phyloP scores from a whole-genome alignment of 2,888 invertebrate genomes.

The Octonoba sinensis region DNA sequence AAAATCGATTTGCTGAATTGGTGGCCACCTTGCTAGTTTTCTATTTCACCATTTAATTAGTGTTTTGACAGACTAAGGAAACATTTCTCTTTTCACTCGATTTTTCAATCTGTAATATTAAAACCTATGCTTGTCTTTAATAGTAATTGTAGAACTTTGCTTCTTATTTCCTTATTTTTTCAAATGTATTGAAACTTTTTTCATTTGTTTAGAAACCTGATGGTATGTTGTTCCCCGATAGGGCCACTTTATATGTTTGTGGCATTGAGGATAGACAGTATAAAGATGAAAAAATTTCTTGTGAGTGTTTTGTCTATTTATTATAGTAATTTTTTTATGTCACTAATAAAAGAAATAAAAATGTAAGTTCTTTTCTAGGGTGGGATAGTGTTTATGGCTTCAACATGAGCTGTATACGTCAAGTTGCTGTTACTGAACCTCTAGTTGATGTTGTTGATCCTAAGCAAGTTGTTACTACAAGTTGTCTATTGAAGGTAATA shows the following conservation, averaged over 20 bases:
- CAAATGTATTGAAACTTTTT: background rate
- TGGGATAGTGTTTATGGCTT: constrained; percentile 99
- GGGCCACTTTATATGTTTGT: constrained; percentile 94
- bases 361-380: constrained; percentile 72
- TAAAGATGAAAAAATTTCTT: constrained; percentile 99
- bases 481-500: constrained; percentile 85
- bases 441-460: constrained; percentile 98
- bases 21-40: too few species aligned
- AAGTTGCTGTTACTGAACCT: constrained; percentile 98
- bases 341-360: background rate
- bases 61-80: too few species aligned
- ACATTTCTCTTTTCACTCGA: too few species aligned
- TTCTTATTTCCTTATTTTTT: background rate
- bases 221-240: constrained; percentile 92
- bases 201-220: constrained; percentile 76
- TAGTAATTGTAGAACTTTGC: too few species aligned
- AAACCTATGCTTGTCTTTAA: too few species aligned
- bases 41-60: too few species aligned
- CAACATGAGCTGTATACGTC: constrained; percentile 98
- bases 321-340: background rate
- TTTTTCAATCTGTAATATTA: too few species aligned
- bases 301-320: constrained; percentile 72
- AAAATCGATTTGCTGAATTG: too few species aligned
- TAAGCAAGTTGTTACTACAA: constrained; percentile 97
- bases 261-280: constrained; percentile 92